Evolutionary conservation across 2,888 invertebrate species (phyloP).

Genomic region (Dinocampus coccinellae): DNA sequence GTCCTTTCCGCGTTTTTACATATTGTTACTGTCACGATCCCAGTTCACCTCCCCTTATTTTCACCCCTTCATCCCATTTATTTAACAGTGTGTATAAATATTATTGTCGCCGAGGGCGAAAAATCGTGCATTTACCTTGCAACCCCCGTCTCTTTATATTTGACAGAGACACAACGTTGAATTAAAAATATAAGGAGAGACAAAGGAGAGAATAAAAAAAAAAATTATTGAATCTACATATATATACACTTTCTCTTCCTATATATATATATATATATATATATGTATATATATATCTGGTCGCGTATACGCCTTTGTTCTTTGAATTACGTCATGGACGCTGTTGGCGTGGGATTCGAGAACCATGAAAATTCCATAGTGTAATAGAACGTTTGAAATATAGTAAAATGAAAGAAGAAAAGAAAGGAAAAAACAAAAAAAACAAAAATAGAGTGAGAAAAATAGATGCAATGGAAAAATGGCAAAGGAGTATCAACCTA

Average conservation of each 20-base stretch:
- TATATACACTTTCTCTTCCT: not conserved
- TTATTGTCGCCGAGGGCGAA: conserved; percentile 24
- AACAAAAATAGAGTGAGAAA: not conserved
- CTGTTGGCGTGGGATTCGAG: conserved; percentile 19
- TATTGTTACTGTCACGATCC: not conserved
- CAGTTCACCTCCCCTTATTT: not conserved
- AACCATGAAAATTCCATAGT: conserved; percentile 19
- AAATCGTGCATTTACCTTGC: conserved; percentile 19
- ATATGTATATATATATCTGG: no score
- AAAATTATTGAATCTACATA: not conserved
- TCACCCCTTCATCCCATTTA: not conserved
- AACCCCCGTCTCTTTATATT: conserved; percentile 6
- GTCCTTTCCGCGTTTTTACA: not conserved
- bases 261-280: no score
- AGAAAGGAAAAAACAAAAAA: not conserved
- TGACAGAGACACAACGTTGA: conserved; percentile 17
- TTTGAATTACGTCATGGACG: conserved; percentile 21
- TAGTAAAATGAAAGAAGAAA: not conserved
- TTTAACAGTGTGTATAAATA: conserved; percentile 15
- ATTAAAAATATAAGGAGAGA: not conserved
- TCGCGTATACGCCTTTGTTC: conserved; percentile 20
- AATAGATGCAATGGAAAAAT: not conserved
- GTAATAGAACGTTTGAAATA: not conserved
- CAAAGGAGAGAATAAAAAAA: not conserved
- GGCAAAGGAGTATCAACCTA: conserved; percentile 31